Evolutionary conservation across 2,888 invertebrate species (phyloP).

Genomic region (Mythimna loreyi): DNA sequence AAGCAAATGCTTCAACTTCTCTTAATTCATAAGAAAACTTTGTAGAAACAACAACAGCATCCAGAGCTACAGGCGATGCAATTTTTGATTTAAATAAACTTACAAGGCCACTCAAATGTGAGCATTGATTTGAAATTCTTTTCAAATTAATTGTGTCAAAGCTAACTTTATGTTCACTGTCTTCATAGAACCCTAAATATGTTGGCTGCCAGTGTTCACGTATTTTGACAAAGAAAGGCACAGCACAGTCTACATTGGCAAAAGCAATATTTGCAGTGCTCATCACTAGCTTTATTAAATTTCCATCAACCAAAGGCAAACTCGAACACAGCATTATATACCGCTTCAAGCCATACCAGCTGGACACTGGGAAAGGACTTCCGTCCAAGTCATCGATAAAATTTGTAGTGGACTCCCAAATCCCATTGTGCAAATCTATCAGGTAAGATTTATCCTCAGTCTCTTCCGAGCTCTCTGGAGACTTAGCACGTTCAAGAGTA

Average conservation of each 20-base stretch:
- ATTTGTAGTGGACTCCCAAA: slow-evolving; percentile 85
- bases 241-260: slow-evolving; percentile 94
- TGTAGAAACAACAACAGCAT: slow-evolving; percentile 93
- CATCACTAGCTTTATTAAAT: slow-evolving; percentile 94
- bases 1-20: slow-evolving; percentile 91
- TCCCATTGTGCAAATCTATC: slow-evolving; percentile 82
- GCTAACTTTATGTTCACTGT: slow-evolving; percentile 94
- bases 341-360: slow-evolving; percentile 95
- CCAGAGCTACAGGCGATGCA: slow-evolving; percentile 91
- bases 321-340: slow-evolving; percentile 95
- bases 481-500: slow-evolving; percentile 73
- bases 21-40: slow-evolving; percentile 94
- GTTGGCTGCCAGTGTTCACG: slow-evolving; percentile 95
- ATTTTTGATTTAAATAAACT: slow-evolving; percentile 97
- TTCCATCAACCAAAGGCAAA: slow-evolving; percentile 92
- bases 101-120: slow-evolving; percentile 95
- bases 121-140: slow-evolving; percentile 94
- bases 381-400: slow-evolving; percentile 84
- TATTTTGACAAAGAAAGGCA: slow-evolving; percentile 97
- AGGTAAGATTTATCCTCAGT: slow-evolving; percentile 90
- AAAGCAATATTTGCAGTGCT: slow-evolving; percentile 96
- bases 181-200: slow-evolving; percentile 95
- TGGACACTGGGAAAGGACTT: slow-evolving; percentile 91
- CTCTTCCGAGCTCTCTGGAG: slow-evolving; percentile 69
- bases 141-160: slow-evolving; percentile 97